Base-by-base conservation (phyloP, 2,888 invertebrate genomes). In the Caenorhabditis imperialis region DNA sequence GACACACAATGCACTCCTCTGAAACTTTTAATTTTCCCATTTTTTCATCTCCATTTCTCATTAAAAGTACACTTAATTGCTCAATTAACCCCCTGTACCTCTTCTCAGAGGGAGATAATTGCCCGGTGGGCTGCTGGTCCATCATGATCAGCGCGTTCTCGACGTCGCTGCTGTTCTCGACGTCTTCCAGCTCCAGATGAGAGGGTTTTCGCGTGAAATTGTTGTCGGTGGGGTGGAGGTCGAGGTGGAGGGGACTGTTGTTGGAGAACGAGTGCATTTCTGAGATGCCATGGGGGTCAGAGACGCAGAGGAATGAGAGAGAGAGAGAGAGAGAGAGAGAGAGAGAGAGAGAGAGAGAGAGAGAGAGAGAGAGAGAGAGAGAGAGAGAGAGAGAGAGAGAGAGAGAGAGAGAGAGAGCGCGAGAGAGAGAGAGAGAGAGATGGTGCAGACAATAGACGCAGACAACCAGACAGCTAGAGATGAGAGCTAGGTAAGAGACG, bases 1-100 rank as follows among this genome's bases (percentile, higher is more conserved):
- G 82, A 82, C 14, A 82, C 77, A 53, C 81, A 79, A 30, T 79
- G 79, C 1, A 81, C 78, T 20, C 80, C 75, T 57, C 82, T 82
- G 73, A 37, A 76, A 75, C 18, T 16, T 14, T 40, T 20, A 44
- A 20, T 23, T 44, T 6, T 23, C 6, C 14, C 18, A 3, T 12
- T 35, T 14, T 51, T 14, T 22, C 23, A 20, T n/a, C 23, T 23
- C 8, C 23, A 25, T 53, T 18, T 3, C 1, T 42, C 22, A 20
- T 23, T n/a, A 33, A 25, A 30, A 30, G 30, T 30, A 30, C 10
- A 6, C 6, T 30, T 30, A 30, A 7, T 30, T 30, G 6, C 30
- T 18, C 22, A 20, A n/a, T n/a, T 20, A 60, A 27, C 22, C 18
- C 18, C 51, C n/a, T n/a, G 45, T 53, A 51, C 58, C 53, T 58